Evolutionary conservation across 2,113 vertebrate genomes (phyloP), one percentile per base, ranked within the genome.

Genomic region (Hoplias malabaricus): DNA sequence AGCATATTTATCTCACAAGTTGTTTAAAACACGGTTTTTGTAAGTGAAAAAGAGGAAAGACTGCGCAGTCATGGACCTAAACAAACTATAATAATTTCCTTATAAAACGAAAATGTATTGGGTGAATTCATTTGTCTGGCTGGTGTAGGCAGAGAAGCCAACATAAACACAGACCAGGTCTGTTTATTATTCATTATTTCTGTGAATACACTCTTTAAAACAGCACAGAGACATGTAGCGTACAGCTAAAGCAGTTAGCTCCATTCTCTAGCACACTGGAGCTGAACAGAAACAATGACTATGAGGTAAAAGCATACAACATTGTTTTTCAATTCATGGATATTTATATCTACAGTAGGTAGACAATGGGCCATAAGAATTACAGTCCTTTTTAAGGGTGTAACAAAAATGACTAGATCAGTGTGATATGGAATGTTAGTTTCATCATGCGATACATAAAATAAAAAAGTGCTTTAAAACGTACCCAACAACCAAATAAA

Each of bases 21-120:
- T 53, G 48, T 23, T 21, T 23, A 53, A 21, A 53, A 19, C 23
- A 9, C 19, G 10, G 48, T 21, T 0, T 23, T 53, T 53, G 48
- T 19, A 21, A 53, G 48, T 23, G 48, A 53, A 53, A 50, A 19
- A 7, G 23, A 53, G 23, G 4, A 38, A 5, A 38, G 9, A 19
- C 14, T 48, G 8, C 19, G 23, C 10, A 53, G 48, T 53, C 10
- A 8, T 23, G 48, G 48, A 53, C 14, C 48, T 53, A 53, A 53
- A 53, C 48, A 53, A 53, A 53, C 48, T 21, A 21, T 3, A 23
- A 69, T 25, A 27, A 69, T 40, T 57, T 40, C 14, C 4, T 48
- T 40, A 27, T 29, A 25, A 59, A 29, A 72, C n/a, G 53, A 50
- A 72, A 72, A 59, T 72, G 27, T 21, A 57, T 12, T 5, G 50